Conservation (phyloP, 2,797 vertebrate species). For the Paguma larvata region DNA sequence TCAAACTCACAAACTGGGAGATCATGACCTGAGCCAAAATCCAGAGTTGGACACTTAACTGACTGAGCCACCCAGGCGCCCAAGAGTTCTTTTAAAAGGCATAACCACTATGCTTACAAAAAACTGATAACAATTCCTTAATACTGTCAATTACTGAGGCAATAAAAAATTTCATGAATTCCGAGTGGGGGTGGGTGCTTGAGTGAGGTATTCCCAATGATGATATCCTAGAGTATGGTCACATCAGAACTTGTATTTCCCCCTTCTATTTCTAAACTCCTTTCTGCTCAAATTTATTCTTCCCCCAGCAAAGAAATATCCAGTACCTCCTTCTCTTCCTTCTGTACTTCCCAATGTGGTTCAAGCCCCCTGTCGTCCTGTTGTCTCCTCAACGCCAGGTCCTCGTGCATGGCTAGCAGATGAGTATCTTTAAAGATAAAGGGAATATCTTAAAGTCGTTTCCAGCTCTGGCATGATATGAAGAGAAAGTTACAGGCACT, state of each 20-base stretch:
- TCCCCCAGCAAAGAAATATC: not conserved
- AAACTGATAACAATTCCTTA: not conserved
- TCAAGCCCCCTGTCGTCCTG: not conserved
- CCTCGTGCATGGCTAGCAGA: not conserved
- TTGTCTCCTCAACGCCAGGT: not conserved
- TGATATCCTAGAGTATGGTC: not conserved
- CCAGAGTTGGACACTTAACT: no score
- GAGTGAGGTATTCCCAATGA: not conserved
- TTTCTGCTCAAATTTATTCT: not conserved
- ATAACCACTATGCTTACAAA: not conserved
- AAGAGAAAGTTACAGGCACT: not conserved
- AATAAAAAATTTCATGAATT: not conserved
- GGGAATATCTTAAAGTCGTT: not conserved
- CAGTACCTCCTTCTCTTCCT: not conserved
- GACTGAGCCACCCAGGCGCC: no score
- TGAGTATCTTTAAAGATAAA: not conserved
- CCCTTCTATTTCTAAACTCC: not conserved
- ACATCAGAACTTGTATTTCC: not conserved
- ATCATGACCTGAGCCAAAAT: no score
- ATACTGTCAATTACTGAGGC: not conserved
- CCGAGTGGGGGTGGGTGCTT: not conserved
- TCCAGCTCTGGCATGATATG: not conserved
- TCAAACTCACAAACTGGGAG: no score
- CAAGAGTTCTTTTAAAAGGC: constrained; percentile 24
- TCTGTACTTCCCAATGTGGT: not conserved